Conservation (phyloP, 2,888 invertebrate genomes). For the Agrypnus murinus region DNA sequence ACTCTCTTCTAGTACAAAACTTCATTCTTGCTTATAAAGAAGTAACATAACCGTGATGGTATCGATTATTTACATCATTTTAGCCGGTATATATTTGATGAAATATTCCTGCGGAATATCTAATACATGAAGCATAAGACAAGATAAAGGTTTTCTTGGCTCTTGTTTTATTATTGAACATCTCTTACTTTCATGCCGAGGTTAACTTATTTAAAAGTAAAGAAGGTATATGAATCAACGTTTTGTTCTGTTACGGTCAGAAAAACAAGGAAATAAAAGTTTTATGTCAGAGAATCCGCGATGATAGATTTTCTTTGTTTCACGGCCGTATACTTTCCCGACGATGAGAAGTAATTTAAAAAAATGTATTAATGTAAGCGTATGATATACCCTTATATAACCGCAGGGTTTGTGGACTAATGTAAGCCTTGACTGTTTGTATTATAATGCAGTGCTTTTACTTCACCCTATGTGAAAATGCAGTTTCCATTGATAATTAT, state of each 20-base stretch:
- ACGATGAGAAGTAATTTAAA: too few species aligned
- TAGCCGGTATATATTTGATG: slow-evolving; percentile 16
- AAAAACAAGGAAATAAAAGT: slow-evolving; percentile 29
- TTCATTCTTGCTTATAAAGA: slow-evolving; percentile 28
- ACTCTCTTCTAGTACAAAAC: slow-evolving; percentile 24
- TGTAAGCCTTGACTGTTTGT: too few species aligned
- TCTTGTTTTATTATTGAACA: slow-evolving; percentile 29
- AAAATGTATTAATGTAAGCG: too few species aligned
- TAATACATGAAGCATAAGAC: slow-evolving; percentile 33
- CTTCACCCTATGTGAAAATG: too few species aligned
- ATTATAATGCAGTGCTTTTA: too few species aligned
- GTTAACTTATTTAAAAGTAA: slow-evolving; percentile 27
- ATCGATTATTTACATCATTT: slow-evolving; percentile 33
- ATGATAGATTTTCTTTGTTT: slow-evolving; percentile 23
- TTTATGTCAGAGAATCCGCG: background rate
- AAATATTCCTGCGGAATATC: slow-evolving; percentile 25
- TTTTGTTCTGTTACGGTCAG: slow-evolving; percentile 9
- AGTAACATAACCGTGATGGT: slow-evolving; percentile 18
- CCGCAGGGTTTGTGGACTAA: too few species aligned
- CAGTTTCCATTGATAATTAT: too few species aligned
- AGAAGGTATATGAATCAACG: slow-evolving; percentile 13
- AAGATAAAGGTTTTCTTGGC: slow-evolving; percentile 27
- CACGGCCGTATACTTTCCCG: too few species aligned
- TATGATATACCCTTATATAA: too few species aligned
- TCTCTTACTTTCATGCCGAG: slow-evolving; percentile 23